Conservation (phyloP, 2,888 invertebrate species). For the Timema cristinae region DNA sequence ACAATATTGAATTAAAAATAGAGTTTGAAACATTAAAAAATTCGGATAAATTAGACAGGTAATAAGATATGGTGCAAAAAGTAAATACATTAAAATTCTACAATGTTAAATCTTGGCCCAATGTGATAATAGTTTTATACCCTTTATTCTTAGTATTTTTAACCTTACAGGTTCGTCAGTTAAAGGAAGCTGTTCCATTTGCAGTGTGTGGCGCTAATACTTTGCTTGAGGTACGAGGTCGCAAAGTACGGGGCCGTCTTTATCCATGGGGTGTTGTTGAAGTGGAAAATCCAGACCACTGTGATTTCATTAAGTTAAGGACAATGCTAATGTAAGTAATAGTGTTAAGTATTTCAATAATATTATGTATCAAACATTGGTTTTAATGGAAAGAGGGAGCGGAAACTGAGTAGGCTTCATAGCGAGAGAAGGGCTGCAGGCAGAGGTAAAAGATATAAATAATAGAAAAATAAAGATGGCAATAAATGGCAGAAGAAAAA, state of each 20-base stretch:
- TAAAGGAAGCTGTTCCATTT: constrained; percentile 94
- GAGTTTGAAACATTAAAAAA: no score
- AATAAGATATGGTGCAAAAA: background rate
- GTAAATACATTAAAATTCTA: background rate
- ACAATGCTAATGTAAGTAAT: constrained; percentile 85
- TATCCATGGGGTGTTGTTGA: constrained; percentile 99
- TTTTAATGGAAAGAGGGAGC: no score
- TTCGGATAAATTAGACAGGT: background rate
- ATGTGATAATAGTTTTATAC: no score
- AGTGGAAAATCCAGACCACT: constrained; percentile 97
- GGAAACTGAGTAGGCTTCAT: no score
- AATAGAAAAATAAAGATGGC: no score
- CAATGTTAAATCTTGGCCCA: background rate
- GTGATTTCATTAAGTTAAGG: constrained; percentile 94
- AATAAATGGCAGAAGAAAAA: no score
- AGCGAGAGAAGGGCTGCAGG: no score
- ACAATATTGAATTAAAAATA: no score
- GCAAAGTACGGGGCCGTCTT: constrained; percentile 87
- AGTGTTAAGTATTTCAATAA: no score
- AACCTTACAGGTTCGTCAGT: constrained; percentile 63
- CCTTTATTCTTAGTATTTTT: background rate
- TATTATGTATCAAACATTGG: no score
- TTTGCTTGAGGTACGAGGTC: constrained; percentile 84
- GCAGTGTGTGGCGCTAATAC: constrained; percentile 97
- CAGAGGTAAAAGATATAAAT: no score